Evolutionary conservation across 2,113 vertebrate genomes (phyloP), one percentile per base, ranked within the genome.

Genomic region (Chrysemys picta): DNA sequence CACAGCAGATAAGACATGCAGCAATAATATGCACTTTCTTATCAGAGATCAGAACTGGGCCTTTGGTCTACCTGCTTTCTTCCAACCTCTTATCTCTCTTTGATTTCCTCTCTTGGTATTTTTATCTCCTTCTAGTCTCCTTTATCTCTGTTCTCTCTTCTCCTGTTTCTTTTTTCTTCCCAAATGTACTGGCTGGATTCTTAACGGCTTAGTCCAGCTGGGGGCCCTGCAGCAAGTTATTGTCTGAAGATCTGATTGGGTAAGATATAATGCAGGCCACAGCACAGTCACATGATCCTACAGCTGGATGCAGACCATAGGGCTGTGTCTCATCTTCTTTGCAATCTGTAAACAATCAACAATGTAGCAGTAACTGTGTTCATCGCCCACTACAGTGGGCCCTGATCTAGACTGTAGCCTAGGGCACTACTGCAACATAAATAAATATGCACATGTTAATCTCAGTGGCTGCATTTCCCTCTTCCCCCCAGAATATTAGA

Each of bases 231-330:
- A 90, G 93, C 94, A 84, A 91, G n/a, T 87, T 93, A 50, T 59
- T 93, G 57, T 89, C 84, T 94, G 79, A 85, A 91, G 53, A 72
- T 54, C 91, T 90, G 79, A 57, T 54, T 94, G 89, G 82, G 82
- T 86, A 19, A 96, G 93, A 96, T 42, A 86, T 81, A 81, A 35
- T 45, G 12, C 75, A 92, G 89, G 65, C 21, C 27, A 47, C 42
- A 89, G 84, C 25, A 59, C 1, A 87, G 42, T 24, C 84, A 89
- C 0, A 0, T 0, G 2, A 84, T 59, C 38, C 14, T 38, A 2
- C 14, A 78, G 45, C 45, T 87, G 29, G 80, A 22, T 0, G 0
- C 14, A 83, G 0, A 80, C 35, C 79, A 3, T 5, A 49, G 53
- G 84, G n/a, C 52, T 79, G 24, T 13, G 24, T 13, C 7, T 24